Base-by-base conservation (phyloP, 2,113 vertebrate genomes). In the Ctenodactylus gundi region DNA sequence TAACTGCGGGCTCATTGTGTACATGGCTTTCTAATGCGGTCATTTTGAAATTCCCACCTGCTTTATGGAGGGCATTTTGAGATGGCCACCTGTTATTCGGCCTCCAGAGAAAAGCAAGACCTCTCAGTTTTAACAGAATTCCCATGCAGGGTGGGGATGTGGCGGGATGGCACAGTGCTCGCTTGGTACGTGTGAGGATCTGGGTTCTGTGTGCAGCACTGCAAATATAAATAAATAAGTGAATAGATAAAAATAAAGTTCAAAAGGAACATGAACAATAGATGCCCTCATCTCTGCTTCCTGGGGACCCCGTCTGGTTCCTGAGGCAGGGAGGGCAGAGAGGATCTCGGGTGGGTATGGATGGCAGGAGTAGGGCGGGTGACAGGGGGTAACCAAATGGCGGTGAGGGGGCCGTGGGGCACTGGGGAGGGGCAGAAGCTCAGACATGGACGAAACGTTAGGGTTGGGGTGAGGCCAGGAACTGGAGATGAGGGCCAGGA, bases 11-110 rank as follows among this genome's bases (percentile, higher is more conserved):
- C 1, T 23, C 27, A 51, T 62, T 92, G 53, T 55, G 11, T 49
- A 23, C 0, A 4, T 34, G 80, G 49, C 36, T 78, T 90, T 73
- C 93, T 90, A 88, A 92, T 14, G 25, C 41, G 82, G 51, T 55
- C 72, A 67, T 93, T 90, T 88, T 77, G 67, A 90, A 94, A 82
- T 88, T 53, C 77, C 84, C 72, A 80, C 64, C 51, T 9, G 57
- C 23, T 64, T 89, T 64, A 55, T 20, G 36, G 55, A 65, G 55
- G 73, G 13, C 1, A 1, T 90, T 70, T 34, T 73, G n/a, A 64
- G 65, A 84, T 44, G 20, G 10, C 29, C 90, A 90, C 55, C 39
- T 70, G 41, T 80, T 73, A 34, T 73, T 62, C n/a, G 58, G 20
- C 20, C 34, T n/a, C 57, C 20, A 46, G 41, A 89, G 90, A 83